These are phyloP conservation scores for Pentalonia nigronervosa DNA, from an alignment of 1,140 invertebrate genomes.

Conservation along the genomic window DNA sequence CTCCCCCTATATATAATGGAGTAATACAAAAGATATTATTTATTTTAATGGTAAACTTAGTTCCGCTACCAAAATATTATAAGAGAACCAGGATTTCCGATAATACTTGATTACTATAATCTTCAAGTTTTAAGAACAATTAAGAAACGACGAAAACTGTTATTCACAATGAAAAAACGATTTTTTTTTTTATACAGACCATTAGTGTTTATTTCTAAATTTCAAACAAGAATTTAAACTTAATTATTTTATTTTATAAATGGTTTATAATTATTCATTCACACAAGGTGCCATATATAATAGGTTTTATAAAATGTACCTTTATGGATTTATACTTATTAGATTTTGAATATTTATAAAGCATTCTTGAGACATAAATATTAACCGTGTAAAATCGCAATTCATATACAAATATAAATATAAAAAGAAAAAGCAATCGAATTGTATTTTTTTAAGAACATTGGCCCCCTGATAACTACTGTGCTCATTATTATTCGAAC, in stretches of 20 bases:
- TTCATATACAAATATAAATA: neutral
- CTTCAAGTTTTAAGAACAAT: neutral
- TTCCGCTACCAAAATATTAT: neutral
- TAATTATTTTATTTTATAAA: too few species aligned
- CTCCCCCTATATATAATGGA: neutral
- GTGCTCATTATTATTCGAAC: constrained; percentile 47
- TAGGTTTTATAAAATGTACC: neutral
- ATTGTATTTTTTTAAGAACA: constrained; percentile 25
- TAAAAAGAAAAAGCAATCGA: neutral
- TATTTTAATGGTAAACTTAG: neutral
- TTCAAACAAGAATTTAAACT: too few species aligned
- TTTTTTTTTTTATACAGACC: neutral
- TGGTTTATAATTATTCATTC: neutral
- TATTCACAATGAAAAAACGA: neutral
- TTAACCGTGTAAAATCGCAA: neutral
- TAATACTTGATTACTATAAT: neutral
- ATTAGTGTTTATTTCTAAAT: neutral
- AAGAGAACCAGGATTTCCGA: constrained; percentile 15
- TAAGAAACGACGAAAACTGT: neutral
- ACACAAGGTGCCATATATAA: neutral
- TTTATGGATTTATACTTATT: neutral
- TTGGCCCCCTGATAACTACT: neutral
- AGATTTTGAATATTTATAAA: neutral
- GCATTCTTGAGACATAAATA: neutral
- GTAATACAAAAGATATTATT: neutral